These are phyloP conservation scores for Diplodus sargus DNA, from an alignment of 2,797 vertebrate species.

Conservation along the genomic window DNA sequence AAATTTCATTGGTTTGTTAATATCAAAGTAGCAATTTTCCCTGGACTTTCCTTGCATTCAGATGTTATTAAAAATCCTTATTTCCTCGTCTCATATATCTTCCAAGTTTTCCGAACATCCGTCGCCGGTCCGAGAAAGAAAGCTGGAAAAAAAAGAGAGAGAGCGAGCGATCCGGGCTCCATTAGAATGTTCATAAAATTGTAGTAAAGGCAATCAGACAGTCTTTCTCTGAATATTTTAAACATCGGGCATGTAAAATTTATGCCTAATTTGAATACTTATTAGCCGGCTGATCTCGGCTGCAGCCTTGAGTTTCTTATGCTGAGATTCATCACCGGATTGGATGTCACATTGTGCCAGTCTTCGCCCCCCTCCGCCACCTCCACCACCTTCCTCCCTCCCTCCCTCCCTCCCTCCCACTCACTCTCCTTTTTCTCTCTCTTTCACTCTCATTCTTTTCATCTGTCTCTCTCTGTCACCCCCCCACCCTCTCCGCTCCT, in stretches of 20 bases:
- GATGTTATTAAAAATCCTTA: constrained; percentile 76
- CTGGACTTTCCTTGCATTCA: constrained; percentile 59
- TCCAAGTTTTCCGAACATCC: constrained; percentile 73
- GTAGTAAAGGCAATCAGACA: constrained; percentile 95
- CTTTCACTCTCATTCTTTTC: constrained; percentile 78
- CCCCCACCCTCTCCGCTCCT: constrained; percentile 50
- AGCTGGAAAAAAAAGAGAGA: constrained; percentile 37
- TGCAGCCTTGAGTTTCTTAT: constrained; percentile 93
- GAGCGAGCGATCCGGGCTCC: constrained; percentile 78
- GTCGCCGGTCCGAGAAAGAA: constrained; percentile 71
- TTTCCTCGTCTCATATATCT: constrained; percentile 73
- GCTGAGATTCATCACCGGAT: constrained; percentile 92
- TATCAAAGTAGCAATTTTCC: constrained; percentile 64
- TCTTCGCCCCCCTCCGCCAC: constrained; percentile 46
- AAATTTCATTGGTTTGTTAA: constrained; percentile 57
- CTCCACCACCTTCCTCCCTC: constrained; percentile 43
- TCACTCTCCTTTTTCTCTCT: constrained; percentile 51
- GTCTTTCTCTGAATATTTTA: constrained; percentile 99
- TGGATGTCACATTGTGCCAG: constrained; percentile 85
- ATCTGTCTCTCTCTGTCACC: constrained; percentile 44
- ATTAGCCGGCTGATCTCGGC: constrained; percentile 96
- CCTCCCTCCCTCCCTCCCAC: constrained; percentile 41
- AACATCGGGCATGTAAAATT: constrained; percentile 99
- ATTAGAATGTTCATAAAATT: constrained; percentile 96
- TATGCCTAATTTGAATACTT: constrained; percentile 99